Conservation (phyloP, 2,888 invertebrate genomes). For the Pteria penguin region DNA sequence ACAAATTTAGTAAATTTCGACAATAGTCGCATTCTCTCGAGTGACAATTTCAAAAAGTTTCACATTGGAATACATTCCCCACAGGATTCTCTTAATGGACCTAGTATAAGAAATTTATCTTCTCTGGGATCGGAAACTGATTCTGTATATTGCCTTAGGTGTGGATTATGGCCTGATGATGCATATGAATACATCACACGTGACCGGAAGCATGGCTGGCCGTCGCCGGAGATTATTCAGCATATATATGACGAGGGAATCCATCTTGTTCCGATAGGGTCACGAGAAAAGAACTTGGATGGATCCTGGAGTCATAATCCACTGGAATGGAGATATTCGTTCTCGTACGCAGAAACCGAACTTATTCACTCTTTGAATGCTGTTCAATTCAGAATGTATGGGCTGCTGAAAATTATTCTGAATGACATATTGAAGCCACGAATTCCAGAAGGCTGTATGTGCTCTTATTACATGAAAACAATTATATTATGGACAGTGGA, state of each 20-base stretch:
- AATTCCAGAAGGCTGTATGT: constrained; percentile 3
- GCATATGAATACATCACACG: neutral
- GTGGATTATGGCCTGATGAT: constrained; percentile 8
- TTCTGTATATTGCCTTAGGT: neutral
- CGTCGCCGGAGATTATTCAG: neutral
- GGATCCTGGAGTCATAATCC: neutral
- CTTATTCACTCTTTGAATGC: neutral
- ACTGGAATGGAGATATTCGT: constrained; percentile 6
- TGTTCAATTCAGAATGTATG: constrained; percentile 3
- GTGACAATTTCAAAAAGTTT: neutral
- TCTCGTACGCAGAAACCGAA: neutral
- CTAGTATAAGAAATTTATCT: neutral
- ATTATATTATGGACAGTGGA: constrained; percentile 5
- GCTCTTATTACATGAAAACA: constrained; percentile 20
- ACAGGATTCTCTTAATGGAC: neutral
- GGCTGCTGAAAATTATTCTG: constrained; percentile 15
- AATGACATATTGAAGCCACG: neutral
- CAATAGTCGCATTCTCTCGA: neutral
- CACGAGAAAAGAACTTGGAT: neutral
- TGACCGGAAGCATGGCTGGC: neutral
- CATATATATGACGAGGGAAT: neutral
- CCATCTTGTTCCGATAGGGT: constrained; percentile 6
- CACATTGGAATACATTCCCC: neutral
- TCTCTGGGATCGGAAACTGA: neutral
- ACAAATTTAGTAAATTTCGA: neutral